A percentile compares a stretch with the other conserved stretches of the same genome.
Evolutionary conservation across 2,113 vertebrate species (phyloP).

Genomic region (Pelodiscus sinensis): DNA sequence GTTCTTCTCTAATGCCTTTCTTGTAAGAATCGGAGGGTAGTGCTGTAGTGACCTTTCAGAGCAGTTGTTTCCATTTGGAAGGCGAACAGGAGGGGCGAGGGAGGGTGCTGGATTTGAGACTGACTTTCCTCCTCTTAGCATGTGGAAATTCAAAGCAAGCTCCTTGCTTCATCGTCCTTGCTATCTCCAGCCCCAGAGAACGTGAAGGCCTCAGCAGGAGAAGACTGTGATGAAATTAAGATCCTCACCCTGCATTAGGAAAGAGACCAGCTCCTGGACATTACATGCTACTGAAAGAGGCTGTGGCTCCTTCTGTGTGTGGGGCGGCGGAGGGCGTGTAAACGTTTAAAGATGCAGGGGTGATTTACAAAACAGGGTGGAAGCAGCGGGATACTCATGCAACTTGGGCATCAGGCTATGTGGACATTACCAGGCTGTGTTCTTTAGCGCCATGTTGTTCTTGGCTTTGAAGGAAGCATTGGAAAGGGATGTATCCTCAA

Average conservation of each 20-base stretch:
- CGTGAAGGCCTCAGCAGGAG: constrained; percentile 41
- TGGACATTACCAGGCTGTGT: neutral
- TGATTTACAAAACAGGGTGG: neutral
- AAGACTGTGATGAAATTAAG: constrained; percentile 55
- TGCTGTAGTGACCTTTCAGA: constrained; percentile 62
- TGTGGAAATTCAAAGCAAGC: constrained; percentile 73
- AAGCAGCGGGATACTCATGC: neutral
- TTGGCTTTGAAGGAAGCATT: neutral
- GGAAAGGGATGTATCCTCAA: neutral
- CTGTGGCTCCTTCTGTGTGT: neutral
- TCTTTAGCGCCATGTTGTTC: rapidly evolving
- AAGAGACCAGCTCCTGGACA: constrained; percentile 7
- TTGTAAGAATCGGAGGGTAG: constrained; percentile 71
- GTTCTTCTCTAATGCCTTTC: constrained; percentile 73
- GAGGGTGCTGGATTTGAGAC: constrained; percentile 70
- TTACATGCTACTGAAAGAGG: neutral
- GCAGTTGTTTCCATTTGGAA: constrained; percentile 68
- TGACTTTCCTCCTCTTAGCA: constrained; percentile 72
- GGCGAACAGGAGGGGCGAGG: constrained; percentile 33
- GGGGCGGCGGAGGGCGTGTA: neutral
- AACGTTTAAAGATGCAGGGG: neutral
- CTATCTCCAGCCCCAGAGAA: constrained; percentile 54
- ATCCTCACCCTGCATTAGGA: constrained; percentile 27
- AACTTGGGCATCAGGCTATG: neutral
- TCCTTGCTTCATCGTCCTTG: constrained; percentile 62